Percentiles rank a stretch among this genome's conserved stretches.
Conservation (phyloP, 2,888 invertebrate genomes). For the Eupithecia insigniata region DNA sequence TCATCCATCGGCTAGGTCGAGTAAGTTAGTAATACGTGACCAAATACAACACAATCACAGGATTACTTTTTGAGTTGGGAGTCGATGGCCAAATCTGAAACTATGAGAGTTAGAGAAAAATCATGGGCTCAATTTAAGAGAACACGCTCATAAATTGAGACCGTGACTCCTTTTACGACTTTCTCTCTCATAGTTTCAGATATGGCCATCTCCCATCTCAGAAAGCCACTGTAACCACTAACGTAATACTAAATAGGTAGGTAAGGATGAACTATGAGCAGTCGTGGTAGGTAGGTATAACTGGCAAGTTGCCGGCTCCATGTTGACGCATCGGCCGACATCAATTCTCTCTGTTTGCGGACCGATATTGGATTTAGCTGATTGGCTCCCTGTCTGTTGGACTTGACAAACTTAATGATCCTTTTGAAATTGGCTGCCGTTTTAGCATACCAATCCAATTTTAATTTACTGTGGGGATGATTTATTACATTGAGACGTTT, state of each 20-base stretch:
- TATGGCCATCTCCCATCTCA: too few relatives aligned
- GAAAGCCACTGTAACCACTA: too few relatives aligned
- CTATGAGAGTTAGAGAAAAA: too few relatives aligned
- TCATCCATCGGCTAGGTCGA: not conserved
- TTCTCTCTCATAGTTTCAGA: too few relatives aligned
- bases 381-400: conserved; percentile 68
- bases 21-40: too few relatives aligned
- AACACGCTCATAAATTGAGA: too few relatives aligned
- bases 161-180: too few relatives aligned
- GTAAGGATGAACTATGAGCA: not conserved
- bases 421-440: conserved; percentile 44
- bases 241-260: too few relatives aligned
- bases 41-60: too few relatives aligned
- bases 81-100: too few relatives aligned
- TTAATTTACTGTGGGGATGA: conserved; percentile 21
- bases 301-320: conserved; percentile 42
- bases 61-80: too few relatives aligned
- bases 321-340: conserved; percentile 63
- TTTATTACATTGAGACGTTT: not conserved
- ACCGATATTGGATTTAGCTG: conserved; percentile 75
- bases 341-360: conserved; percentile 69
- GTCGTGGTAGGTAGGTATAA: not conserved
- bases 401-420: conserved; percentile 58
- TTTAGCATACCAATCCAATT: conserved; percentile 25
- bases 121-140: too few relatives aligned